Evolutionary conservation across 2,888 invertebrate species (phyloP).

Genomic region (Abrostola tripartita): DNA sequence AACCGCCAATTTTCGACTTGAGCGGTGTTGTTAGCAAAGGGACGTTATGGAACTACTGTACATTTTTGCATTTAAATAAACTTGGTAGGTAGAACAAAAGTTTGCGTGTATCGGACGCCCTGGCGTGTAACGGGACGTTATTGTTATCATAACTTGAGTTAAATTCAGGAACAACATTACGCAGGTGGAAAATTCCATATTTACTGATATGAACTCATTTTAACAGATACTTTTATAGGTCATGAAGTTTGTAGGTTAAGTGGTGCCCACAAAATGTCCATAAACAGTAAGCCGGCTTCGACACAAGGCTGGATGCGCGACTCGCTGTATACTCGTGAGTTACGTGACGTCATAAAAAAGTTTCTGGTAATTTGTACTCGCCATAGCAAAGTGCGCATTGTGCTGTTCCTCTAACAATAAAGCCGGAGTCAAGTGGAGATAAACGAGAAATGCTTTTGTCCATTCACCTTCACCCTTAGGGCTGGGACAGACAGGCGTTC

Average conservation of each 20-base stretch:
- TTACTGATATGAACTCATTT: neutral
- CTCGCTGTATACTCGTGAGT: neutral
- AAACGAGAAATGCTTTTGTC: conserved; percentile 47
- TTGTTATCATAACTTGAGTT: conserved; percentile 30
- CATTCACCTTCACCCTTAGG: conserved; percentile 33
- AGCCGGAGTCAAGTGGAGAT: conserved; percentile 46
- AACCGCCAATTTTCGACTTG: too few species aligned
- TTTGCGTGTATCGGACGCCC: conserved; percentile 30
- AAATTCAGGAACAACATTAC: conserved; percentile 17
- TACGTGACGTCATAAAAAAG: conserved; percentile 22
- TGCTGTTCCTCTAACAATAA: conserved; percentile 37
- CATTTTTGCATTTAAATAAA: neutral
- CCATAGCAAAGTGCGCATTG: conserved; percentile 29
- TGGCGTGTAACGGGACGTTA: conserved; percentile 22
- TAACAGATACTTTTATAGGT: neutral
- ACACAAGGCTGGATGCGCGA: neutral
- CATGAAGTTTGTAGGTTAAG: too few species aligned
- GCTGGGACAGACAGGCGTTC: conserved; percentile 14
- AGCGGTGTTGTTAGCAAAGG: too few species aligned
- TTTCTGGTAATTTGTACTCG: conserved; percentile 22
- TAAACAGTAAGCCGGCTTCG: neutral
- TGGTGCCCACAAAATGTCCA: neutral
- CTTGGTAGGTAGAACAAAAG: conserved; percentile 28
- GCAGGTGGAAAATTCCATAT: conserved; percentile 2
- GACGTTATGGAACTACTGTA: conserved; percentile 17